Conservation (phyloP, 2,113 vertebrate genomes). For the Phalacrocorax aristotelis region DNA sequence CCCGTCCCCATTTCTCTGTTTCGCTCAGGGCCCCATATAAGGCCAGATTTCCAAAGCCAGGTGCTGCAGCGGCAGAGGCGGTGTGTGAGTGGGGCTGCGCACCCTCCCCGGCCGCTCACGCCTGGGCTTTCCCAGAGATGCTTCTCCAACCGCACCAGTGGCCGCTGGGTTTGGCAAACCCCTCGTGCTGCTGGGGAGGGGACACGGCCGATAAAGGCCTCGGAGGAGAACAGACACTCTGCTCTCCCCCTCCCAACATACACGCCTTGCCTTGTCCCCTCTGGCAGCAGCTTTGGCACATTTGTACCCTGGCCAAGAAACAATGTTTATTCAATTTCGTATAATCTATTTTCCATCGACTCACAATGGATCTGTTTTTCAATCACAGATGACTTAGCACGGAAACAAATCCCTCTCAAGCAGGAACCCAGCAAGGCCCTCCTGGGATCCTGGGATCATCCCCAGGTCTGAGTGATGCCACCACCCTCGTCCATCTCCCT, state of each 20-base stretch:
- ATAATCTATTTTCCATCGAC: constrained; percentile 61
- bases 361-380: constrained; percentile 55
- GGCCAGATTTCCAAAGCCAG: constrained; percentile 57
- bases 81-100: fast-evolving
- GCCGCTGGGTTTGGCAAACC: not conserved
- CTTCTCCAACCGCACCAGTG: not conserved
- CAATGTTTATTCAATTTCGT: constrained; percentile 44
- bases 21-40: constrained; percentile 65
- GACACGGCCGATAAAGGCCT: not conserved
- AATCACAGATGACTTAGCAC: constrained; percentile 46
- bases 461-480: not conserved
- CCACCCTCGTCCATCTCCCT: not conserved
- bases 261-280: not conserved
- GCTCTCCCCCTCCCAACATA: not conserved
- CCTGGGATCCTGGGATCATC: not conserved
- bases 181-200: not conserved
- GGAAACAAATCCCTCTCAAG: not conserved
- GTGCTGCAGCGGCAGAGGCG: not conserved
- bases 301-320: constrained; percentile 28
- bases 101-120: not conserved
- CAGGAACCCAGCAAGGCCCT: not conserved
- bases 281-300: constrained; percentile 1
- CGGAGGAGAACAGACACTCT: not conserved
- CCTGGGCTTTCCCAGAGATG: not conserved
- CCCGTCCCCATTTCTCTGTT: not conserved